A percentile compares a stretch with the other conserved stretches of the same genome.
phyloP scores from a whole-genome alignment of 1,140 invertebrate species.

The Diachasmimorpha longicaudata region DNA sequence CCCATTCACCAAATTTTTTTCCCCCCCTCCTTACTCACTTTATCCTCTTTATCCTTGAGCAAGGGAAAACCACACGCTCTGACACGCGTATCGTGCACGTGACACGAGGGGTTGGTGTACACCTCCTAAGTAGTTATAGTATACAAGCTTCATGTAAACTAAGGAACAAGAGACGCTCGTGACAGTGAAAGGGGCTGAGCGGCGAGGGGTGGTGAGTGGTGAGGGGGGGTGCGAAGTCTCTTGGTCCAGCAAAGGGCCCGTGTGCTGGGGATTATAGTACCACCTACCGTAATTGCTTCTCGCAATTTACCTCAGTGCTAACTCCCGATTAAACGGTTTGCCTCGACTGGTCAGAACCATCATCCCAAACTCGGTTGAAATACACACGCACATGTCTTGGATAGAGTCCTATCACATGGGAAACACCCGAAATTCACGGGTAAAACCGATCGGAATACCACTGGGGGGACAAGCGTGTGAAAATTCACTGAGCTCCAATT shows the following conservation, averaged over 20 bases:
- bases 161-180: background rate
- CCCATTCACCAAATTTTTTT: background rate
- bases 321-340: slow-evolving; percentile 48
- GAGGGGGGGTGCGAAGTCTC: background rate
- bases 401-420: background rate
- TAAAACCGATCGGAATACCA: background rate
- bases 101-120: background rate
- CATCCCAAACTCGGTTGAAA: slow-evolving; percentile 9
- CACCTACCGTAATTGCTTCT: slow-evolving; percentile 50
- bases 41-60: background rate
- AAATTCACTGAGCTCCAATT: background rate
- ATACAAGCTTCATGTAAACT: background rate
- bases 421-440: background rate
- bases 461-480: background rate
- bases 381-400: slow-evolving; percentile 32
- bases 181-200: too few relatives aligned
- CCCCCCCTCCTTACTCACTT: background rate
- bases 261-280: slow-evolving; percentile 49
- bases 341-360: slow-evolving; percentile 17
- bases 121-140: background rate
- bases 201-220: too few relatives aligned
- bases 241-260: slow-evolving; percentile 23
- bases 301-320: slow-evolving; percentile 42
- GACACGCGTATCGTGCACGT: slow-evolving; percentile 9
- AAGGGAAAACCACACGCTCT: slow-evolving; percentile 4